phyloP scores from a whole-genome alignment of 2,113 vertebrate genomes.

The Ceyx margarethae region DNA sequence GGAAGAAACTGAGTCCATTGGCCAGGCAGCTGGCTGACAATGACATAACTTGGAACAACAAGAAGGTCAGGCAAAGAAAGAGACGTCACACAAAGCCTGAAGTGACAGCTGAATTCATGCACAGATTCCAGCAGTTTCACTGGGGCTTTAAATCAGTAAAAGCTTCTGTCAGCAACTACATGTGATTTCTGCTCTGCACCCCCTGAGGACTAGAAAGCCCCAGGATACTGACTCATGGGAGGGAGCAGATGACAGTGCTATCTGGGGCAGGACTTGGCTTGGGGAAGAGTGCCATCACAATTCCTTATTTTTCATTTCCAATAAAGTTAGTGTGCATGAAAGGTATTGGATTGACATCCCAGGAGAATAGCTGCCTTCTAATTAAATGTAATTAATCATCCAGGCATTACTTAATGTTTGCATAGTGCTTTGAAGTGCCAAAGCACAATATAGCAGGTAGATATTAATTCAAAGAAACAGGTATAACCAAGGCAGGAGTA shows the following conservation, averaged over 20 bases:
- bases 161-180: slow-evolving; percentile 56
- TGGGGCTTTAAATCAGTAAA: slow-evolving; percentile 40
- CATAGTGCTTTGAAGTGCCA: slow-evolving; percentile 28
- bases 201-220: slow-evolving; percentile 20
- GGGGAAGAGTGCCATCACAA: slow-evolving; percentile 29
- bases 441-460: slow-evolving; percentile 2
- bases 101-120: slow-evolving; percentile 42
- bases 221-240: slow-evolving; percentile 52
- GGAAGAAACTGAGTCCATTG: background rate
- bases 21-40: background rate
- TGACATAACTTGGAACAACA: background rate
- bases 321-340: background rate
- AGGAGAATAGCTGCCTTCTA: slow-evolving; percentile 32
- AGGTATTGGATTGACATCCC: slow-evolving; percentile 33
- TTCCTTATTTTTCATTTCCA: slow-evolving; percentile 46
- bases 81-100: background rate
- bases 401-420: slow-evolving; percentile 64
- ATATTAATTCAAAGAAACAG: background rate
- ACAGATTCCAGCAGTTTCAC: slow-evolving; percentile 36
- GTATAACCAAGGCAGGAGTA: background rate
- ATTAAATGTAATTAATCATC: slow-evolving; percentile 62
- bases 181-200: slow-evolving; percentile 25
- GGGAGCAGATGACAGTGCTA: slow-evolving; percentile 56
- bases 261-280: slow-evolving; percentile 58
- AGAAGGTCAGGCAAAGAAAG: slow-evolving; percentile 9